Base-by-base conservation (phyloP, 2,113 vertebrate genomes). In the Mobula birostris region DNA sequence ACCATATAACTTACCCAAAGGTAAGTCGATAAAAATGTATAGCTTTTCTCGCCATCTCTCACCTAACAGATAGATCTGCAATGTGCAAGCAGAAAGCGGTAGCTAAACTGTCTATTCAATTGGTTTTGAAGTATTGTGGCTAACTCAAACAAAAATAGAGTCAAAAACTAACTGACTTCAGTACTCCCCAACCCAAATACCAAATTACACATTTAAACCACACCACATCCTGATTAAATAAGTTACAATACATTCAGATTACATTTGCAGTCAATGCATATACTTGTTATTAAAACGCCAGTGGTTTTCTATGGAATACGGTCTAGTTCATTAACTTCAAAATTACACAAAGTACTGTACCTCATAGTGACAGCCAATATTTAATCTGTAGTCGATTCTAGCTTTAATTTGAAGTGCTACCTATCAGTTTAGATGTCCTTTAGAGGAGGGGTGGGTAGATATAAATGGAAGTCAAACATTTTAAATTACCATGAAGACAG, bases 401-500 rank as follows among this genome's bases (percentile, higher is more conserved):
- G 40, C 82, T 63, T n/a, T 72, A 72, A 92, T 48, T 40, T 7
- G 19, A 92, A 32, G 19, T n/a, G 27, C 91, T 76, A 56, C 19
- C 48, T 74, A 74, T 93, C 68, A 56, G 36, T 15, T 93, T 29
- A 14, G 36, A 27, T 74, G 56, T 12, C 56, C 40, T 56, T 56
- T 74, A 63, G 63, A 92, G 91, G 70, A 93, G 32, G 36, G 9
- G 6, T 66, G 61, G 61, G 15, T 12, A 74, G 68, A 56, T 48
- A 6, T 48, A 93, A 74, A 56, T 74, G 68, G 11, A 15, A 74
- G 66, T 76, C 91, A 93, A 74, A 48, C 36, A 93, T 93, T 93
- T 74, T 24, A 93, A 74, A 93, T 93, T 93, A 48, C 90, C 12
- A 17, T 36, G 91, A 93, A 19, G 66, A 70, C 72, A 93, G 91